phyloP scores from a whole-genome alignment of 2,888 invertebrate genomes.

The Podabrus alpinus region DNA sequence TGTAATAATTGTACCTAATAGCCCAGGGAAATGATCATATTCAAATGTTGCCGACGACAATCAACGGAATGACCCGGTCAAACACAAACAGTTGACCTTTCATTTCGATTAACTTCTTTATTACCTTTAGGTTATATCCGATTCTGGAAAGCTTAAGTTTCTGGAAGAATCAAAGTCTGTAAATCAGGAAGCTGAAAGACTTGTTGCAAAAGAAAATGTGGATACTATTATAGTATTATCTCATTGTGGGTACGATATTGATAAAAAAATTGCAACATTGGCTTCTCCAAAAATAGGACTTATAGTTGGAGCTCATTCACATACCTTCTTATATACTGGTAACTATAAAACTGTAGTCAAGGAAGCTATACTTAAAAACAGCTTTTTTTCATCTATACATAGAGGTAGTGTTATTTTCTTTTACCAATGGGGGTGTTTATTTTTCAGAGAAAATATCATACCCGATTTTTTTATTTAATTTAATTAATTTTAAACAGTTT shows the following conservation, averaged over 20 bases:
- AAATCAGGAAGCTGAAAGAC: slow-evolving; percentile 66
- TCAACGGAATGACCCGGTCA: too few relatives aligned
- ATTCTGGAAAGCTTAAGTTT: slow-evolving; percentile 70
- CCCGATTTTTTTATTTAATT: too few relatives aligned
- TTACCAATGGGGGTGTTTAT: too few relatives aligned
- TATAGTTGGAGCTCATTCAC: slow-evolving; percentile 85
- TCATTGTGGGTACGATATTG: slow-evolving; percentile 76
- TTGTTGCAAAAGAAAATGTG: slow-evolving; percentile 65
- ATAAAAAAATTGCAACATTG: slow-evolving; percentile 66
- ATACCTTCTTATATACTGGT: slow-evolving; percentile 74
- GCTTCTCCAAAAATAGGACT: slow-evolving; percentile 73
- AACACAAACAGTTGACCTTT: too few relatives aligned
- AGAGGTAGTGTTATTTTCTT: too few relatives aligned
- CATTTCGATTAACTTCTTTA: neutral
- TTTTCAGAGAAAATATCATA: too few relatives aligned
- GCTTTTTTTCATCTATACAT: too few relatives aligned
- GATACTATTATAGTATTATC: slow-evolving; percentile 82
- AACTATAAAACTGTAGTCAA: neutral
- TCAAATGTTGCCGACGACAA: neutral
- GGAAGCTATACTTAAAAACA: too few relatives aligned
- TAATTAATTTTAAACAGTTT: too few relatives aligned
- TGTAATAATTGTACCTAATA: too few relatives aligned
- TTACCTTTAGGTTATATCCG: slow-evolving; percentile 64
- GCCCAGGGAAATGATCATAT: too few relatives aligned
- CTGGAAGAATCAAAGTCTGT: slow-evolving; percentile 71